A percentile compares a stretch with the other conserved stretches of the same genome.
phyloP scores from a whole-genome alignment of 35 echinoderm and acorn worm genomes.

The Heliocidaris tuberculata region DNA sequence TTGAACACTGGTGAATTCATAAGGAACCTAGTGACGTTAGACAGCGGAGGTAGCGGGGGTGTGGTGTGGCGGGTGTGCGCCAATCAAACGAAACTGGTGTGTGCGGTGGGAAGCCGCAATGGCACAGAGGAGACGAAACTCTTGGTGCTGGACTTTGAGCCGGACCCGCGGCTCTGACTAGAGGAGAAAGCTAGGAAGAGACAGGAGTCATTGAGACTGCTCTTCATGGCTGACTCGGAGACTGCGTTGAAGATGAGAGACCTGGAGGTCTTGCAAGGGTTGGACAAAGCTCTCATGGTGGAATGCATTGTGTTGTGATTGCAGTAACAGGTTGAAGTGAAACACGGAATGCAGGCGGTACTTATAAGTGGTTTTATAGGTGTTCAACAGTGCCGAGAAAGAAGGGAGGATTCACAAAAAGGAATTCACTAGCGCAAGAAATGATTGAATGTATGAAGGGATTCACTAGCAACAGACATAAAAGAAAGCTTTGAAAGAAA shows the following conservation, averaged over 20 bases:
- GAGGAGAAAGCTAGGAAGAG: not conserved
- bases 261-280: not conserved
- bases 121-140: constrained; percentile 99
- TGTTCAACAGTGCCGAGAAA: not conserved
- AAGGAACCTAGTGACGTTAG: constrained; percentile 85
- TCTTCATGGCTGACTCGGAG: no score
- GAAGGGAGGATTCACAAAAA: no score
- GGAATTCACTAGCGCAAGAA: not conserved
- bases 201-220: not conserved
- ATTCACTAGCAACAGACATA: not conserved
- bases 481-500: not conserved
- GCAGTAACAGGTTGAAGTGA: not conserved
- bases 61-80: constrained; percentile 94
- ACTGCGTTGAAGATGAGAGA: no score
- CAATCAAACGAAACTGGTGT: constrained; percentile 96
- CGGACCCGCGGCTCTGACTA: constrained; percentile 64
- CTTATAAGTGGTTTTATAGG: not conserved
- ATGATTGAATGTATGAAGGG: not conserved
- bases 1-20: constrained; percentile 98
- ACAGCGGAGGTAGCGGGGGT: constrained; percentile 97
- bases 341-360: not conserved
- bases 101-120: constrained; percentile 95
- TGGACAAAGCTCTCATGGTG: not conserved
- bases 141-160: constrained; percentile 97
- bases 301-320: not conserved